phyloP scores from a whole-genome alignment of 2,888 invertebrate species.

The Tridacna gigas region DNA sequence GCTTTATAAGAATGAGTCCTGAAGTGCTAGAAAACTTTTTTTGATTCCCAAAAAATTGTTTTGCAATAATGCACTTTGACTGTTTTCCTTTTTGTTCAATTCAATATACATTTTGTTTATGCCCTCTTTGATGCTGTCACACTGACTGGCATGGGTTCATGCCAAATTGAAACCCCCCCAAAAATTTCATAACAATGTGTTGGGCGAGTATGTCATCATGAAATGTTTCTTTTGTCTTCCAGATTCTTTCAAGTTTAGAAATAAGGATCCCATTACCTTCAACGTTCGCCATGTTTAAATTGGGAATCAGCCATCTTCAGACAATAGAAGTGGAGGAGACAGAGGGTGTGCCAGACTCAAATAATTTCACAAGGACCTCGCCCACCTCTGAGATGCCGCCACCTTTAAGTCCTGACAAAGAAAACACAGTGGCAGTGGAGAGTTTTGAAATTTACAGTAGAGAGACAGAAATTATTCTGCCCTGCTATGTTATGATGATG shows the following conservation, averaged over 20 bases:
- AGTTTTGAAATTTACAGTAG: conserved; percentile 77
- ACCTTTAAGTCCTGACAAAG: conserved; percentile 77
- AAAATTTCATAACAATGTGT: too few species aligned
- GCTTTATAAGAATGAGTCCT: too few species aligned
- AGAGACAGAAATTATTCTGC: conserved; percentile 89
- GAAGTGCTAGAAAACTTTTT: too few species aligned
- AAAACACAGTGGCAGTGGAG: conserved; percentile 70
- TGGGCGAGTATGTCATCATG: too few species aligned
- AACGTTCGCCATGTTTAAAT: conserved; percentile 95
- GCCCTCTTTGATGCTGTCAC: too few species aligned
- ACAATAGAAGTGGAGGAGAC: conserved; percentile 66
- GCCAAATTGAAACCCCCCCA: too few species aligned
- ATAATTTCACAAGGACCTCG: conserved; percentile 68
- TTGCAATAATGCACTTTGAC: too few species aligned
- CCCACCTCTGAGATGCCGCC: conserved; percentile 77
- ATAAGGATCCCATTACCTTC: conserved; percentile 95
- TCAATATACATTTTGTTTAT: too few species aligned
- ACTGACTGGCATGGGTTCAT: too few species aligned
- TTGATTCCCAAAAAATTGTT: too few species aligned
- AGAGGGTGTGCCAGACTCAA: conserved; percentile 53
- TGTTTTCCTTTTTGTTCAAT: too few species aligned
- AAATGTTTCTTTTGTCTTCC: conserved; percentile 22
- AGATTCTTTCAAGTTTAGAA: conserved; percentile 92
- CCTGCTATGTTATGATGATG: conserved; percentile 97
- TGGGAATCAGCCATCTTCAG: conserved; percentile 89